Evolutionary conservation across 2,113 vertebrate genomes (phyloP), one percentile per base, ranked within the genome.

Genomic region (Sinocyclocheilus maitianheensis): DNA sequence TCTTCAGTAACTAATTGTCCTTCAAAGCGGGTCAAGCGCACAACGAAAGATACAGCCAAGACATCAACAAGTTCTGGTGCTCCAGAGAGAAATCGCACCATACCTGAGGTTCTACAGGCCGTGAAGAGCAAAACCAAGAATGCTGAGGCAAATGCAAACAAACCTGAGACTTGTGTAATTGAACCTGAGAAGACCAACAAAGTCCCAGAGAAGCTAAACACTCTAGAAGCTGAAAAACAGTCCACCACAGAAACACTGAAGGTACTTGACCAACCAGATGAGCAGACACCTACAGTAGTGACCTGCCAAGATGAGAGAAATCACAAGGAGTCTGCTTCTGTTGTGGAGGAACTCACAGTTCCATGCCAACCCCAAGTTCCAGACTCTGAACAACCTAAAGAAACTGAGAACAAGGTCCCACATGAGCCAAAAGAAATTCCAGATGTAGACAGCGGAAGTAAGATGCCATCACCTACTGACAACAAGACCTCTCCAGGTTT

Each of bases 11-110:
- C 86, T 53, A 75, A 83, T 30, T 20, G 72, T 2, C 76, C 72
- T 0, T n/a, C 46, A 69, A n/a, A 84, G 40, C 94, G 92, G 69
- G n/a, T 82, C 83, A 90, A 89, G 43, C 88, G 91, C 34, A 37
- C 81, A 9, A 93, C 90, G 82, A 53, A 75, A 4, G 53, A 65
- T 5, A 16, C 85, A 0, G 77, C 90, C 71, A 88, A 84, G 40
- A 80, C 46, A 60, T 81, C 10, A 4, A 30, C 80, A 9, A 89
- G 62, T 67, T 37, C 76, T 8, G 58, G 26, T 34, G 3, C 20
- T 40, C 7, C 81, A 6, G 76, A 79, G 3, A 26, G 58, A 7
- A 11, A 18, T 48, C 55, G 22, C 34, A 69, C 74, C 71, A 53
- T 0, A 30, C 53, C 58, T 51, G 86, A 20, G 40, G 30, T 67